A percentile compares a stretch with the other conserved stretches of the same genome.
Conservation (phyloP, 2,888 invertebrate species). For the Agrotis puta region DNA sequence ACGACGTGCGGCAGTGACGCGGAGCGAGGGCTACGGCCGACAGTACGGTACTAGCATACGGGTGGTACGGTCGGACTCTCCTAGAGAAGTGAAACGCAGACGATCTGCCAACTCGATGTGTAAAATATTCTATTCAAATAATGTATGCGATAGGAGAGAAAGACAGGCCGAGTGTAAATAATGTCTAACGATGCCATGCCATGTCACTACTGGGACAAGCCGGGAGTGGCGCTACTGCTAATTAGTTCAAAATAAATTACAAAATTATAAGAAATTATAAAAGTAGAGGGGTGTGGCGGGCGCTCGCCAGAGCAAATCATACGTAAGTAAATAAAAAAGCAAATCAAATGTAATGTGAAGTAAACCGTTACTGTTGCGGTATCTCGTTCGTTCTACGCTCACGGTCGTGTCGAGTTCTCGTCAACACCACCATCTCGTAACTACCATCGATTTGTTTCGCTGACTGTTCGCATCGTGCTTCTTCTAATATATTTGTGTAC, state of each 20-base stretch:
- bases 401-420: constrained; percentile 5
- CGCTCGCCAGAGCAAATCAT: constrained; percentile 78
- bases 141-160: constrained; percentile 70
- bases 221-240: constrained; percentile 80
- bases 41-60: constrained; percentile 54
- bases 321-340: constrained; percentile 79
- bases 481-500: constrained; percentile 6
- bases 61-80: constrained; percentile 37
- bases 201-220: constrained; percentile 81
- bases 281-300: constrained; percentile 61
- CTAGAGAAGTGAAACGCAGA: constrained; percentile 37
- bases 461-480: constrained; percentile 22
- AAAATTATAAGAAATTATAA: constrained; percentile 61
- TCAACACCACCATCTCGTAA: constrained; percentile 1
- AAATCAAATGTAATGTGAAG: constrained; percentile 83
- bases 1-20: constrained; percentile 42
- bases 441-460: background rate
- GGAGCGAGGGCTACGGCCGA: constrained; percentile 27
- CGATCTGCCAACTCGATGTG: constrained; percentile 64
- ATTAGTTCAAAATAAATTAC: constrained; percentile 64
- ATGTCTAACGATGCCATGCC: constrained; percentile 86
- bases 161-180: constrained; percentile 80
- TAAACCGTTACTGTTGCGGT: constrained; percentile 55
- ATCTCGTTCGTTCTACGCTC: constrained; percentile 24
- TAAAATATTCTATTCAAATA: constrained; percentile 51